These are phyloP conservation scores for Apamea monoglypha DNA, from an alignment of 2,888 invertebrate species.

Conservation along the genomic window DNA sequence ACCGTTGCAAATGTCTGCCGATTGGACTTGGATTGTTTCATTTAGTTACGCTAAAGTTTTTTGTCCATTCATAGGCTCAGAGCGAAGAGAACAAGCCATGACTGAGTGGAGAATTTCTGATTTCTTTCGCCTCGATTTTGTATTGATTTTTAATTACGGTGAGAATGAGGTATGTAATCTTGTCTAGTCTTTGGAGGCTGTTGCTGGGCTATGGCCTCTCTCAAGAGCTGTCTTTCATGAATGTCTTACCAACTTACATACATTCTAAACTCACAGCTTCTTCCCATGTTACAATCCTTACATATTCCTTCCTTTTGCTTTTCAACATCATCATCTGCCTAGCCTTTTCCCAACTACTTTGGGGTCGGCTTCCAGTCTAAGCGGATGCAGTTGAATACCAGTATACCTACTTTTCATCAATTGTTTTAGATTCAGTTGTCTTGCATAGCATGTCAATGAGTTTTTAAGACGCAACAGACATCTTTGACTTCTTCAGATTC, in stretches of 20 bases:
- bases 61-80: slow-evolving; percentile 52
- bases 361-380: too few species aligned
- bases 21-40: slow-evolving; percentile 65
- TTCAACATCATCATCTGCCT: too few species aligned
- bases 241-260: neutral
- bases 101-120: slow-evolving; percentile 42
- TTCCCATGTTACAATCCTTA: neutral
- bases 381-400: too few species aligned
- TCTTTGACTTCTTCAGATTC: neutral
- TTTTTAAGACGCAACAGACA: neutral
- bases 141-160: slow-evolving; percentile 53
- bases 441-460: neutral
- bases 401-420: neutral
- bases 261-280: too few species aligned
- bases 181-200: neutral
- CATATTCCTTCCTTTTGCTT: neutral
- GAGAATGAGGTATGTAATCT: slow-evolving; percentile 10
- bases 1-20: slow-evolving; percentile 61
- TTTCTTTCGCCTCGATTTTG: slow-evolving; percentile 45
- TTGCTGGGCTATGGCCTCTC: neutral
- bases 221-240: neutral
- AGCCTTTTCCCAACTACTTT: too few species aligned
- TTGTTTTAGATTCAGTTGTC: neutral
- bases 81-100: slow-evolving; percentile 54
- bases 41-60: slow-evolving; percentile 61